Base-by-base conservation (phyloP, 35 echinoderm and acorn worm species). In the Heliocidaris tuberculata region DNA sequence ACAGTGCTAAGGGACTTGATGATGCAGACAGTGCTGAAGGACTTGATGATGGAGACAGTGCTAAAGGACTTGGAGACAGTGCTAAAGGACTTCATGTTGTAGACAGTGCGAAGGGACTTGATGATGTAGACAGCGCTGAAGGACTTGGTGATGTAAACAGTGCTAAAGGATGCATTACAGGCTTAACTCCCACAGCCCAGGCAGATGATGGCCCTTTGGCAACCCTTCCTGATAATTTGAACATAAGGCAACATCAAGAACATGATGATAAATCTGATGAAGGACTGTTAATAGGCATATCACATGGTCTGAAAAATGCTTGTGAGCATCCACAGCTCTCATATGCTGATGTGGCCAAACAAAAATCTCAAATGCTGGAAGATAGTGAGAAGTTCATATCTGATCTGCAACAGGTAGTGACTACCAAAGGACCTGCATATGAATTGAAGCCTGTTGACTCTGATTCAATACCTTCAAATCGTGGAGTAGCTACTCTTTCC, bases 371-470 rank as follows among this genome's bases (percentile, higher is more conserved):
- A 89, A 35, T 48, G 24, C 19, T 5, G 9, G 24, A 32, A 89
- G 30, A 16, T 16, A 32, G 19, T 32, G 24, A 89, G 47, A 89
- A 89, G 32, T 30, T 30, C 16, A 16, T 7, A 31, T 31, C 87
- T 47, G 47, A 48, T 89, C 31, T 47, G 15, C 31, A 32, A 19
- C 87, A 89, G 24, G 5, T 89, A 17, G 47, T 88, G 27, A 88
- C 86, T 29, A 88, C 31, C 86, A 32, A 88, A 88, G 86, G 86
- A 88, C 86, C 86, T 42, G 86, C 31, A 48, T 88, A 88, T 88
- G 47, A 88, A 48, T 9, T 88, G 86, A 11, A 29, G 30, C 86
- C 86, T 88, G 29, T 88, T 48, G 86, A 48, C 30, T 88, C 42
- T 31, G 86, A 48, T 12, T 88, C 86, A 9, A 32, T 7, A 32